These are phyloP conservation scores for Bilobella aurantiaca DNA, from an alignment of 1,140 invertebrate species.

Conservation along the genomic window DNA sequence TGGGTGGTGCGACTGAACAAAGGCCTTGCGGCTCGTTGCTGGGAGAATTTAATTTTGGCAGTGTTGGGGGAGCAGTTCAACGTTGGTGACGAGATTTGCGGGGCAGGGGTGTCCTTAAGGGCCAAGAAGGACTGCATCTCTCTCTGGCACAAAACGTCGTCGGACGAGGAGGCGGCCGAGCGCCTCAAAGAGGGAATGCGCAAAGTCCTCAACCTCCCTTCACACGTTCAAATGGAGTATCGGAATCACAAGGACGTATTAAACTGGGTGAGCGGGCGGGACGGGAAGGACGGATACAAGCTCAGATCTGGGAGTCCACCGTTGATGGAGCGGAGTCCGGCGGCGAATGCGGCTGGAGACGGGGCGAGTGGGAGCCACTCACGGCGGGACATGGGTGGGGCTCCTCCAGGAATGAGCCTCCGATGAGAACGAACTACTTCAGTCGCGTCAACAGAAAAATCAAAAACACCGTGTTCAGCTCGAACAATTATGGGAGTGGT, in stretches of 20 bases:
- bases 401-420: conserved; percentile 3
- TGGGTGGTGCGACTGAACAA: conserved; percentile 51
- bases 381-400: neutral
- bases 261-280: conserved; percentile 28
- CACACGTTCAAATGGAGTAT: conserved; percentile 77
- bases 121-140: conserved; percentile 97
- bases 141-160: conserved; percentile 92
- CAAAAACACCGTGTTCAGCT: too few relatives aligned
- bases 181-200: conserved; percentile 88
- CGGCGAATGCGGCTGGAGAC: neutral
- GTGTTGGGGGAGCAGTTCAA: conserved; percentile 98
- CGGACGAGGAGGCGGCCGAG: conserved; percentile 71
- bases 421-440: neutral
- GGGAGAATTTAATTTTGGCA: conserved; percentile 96
- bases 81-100: conserved; percentile 97
- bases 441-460: neutral
- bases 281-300: conserved; percentile 9
- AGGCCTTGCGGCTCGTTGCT: conserved; percentile 86
- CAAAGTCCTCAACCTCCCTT: conserved; percentile 49
- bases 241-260: conserved; percentile 30
- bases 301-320: conserved; percentile 13
- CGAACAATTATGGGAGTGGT: too few relatives aligned
- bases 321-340: neutral
- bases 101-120: conserved; percentile 87
- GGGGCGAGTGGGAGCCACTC: neutral